Evolutionary conservation across 2,888 invertebrate genomes (phyloP), one percentile per base, ranked within the genome.

Genomic region (Leuctra nigra): DNA sequence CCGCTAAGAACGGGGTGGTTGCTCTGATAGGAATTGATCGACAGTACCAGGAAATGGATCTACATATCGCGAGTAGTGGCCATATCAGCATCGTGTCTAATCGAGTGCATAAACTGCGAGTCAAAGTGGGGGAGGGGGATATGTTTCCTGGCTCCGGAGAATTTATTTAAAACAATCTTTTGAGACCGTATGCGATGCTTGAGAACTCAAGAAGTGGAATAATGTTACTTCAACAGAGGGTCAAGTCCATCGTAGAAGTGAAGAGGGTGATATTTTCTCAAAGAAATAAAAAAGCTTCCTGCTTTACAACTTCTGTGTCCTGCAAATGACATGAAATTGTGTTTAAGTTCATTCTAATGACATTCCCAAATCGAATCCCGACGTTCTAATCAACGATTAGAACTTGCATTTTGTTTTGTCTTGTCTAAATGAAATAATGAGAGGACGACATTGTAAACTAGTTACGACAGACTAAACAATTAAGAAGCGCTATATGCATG

Each of bases 401-500:
- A n/a, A n/a, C n/a, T n/a, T n/a, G n/a, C n/a, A n/a, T n/a, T n/a
- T n/a, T n/a, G n/a, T n/a, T n/a, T n/a, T n/a, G n/a, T n/a, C 29
- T 29, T 29, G 11, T 29, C 29, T 29, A 29, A 29, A 11, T 29
- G 29, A 11, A 29, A 29, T 29, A 29, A 29, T 29, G 29, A 29
- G 29, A 7, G 11, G 29, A 29, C 48, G 29, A 48, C 29, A 16
- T 48, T 29, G 48, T 48, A 29, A 48, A 48, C 48, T 48, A n/a
- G 41, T 41, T 18, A 29, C 29, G 25, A 50, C 50, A 50, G 35
- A 35, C 33, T 33, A 54, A 44, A 54, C 54, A 54, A 29, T 54
- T 54, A 54, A 54, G 46, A 44, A 29, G 33, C 54, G 54, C 18
- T 54, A 46, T 50, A 50, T 29, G 50, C 35, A 50, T 35, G 35